Base-by-base conservation (phyloP, 2,888 invertebrate species). In the Epirrhoe tristata region DNA sequence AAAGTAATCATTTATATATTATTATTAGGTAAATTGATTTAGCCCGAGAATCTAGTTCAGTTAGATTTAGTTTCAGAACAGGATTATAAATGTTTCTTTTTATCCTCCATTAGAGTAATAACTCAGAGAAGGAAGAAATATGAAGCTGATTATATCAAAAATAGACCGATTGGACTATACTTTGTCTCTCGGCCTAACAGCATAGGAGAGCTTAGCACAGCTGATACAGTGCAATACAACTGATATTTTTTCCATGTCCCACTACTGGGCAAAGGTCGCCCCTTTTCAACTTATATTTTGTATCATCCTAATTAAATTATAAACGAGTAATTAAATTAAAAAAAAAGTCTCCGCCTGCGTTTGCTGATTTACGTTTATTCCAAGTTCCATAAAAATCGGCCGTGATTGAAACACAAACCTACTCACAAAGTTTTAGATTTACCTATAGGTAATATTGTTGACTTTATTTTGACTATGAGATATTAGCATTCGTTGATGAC, bases 91-190 rank as follows among this genome's bases (percentile, higher is more conserved):
- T 71, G 69, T 69, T 69, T 73, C 57, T 63, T 63, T 68, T 71
- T 61, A 71, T 70, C 61, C 66, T 63, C 63, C 67, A 74, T 72
- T 74, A 72, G 65, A 43, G 36, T 71, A 74, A 70, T 70, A 60
- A 66, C 59, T 60, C 66, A 70, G 66, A 69, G 50, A 66, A 51
- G 52, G 50, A 10, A 66, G 61, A 70, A 72, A 67, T 64, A 70
- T 65, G 52, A 70, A 65, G 58, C 39, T 65, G 67, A 67, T 70
- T 70, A 64, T 67, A 66, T 60, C 56, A 74, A 76, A 79, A 71
- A 74, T 70, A 74, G 73, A 75, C 59, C 77, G 75, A 80, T 81
- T 64, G 78, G 74, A 77, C 74, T 73, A 67, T 71, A 68, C 77
- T 80, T 77, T 79, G 77, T 80, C 79, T 74, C 69, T 59, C 31